Evolutionary conservation across 2,888 invertebrate genomes (phyloP), one percentile per base, ranked within the genome.

Genomic region (Meghimatium bilineatum): DNA sequence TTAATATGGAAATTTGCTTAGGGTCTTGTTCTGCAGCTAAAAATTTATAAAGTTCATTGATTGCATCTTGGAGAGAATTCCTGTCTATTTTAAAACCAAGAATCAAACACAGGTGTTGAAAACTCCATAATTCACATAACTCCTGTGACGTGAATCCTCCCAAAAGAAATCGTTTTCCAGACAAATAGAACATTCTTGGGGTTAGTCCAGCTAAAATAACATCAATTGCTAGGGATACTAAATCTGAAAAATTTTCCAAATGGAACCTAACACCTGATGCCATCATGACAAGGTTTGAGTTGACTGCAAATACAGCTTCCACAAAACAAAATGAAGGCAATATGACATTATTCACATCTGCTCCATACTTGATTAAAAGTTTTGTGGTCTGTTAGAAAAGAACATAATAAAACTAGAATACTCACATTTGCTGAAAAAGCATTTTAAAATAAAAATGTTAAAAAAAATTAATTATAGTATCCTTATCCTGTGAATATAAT

Each of bases 271-370:
- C 63, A 38, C 84, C 84, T 0, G 80, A 80, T 44, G 76, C 76
- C 75, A 84, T 76, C 84, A 84, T 84, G 38, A 84, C 84, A n/a
- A 84, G 66, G 34, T 74, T 80, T 32, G 84, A 76, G 71, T 84
- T 80, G 29, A 84, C 56, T 17, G 84, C 69, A 75, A 84, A 84
- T 23, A 84, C 74, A 29, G 84, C 80, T 52, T 84, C 84, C n/a
- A 84, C 76, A 56, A 84, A 84, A 32, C 80, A 84, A 69, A 84
- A 84, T 12, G 76, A 76, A 32, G 84, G 75, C 36, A 84, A 67
- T 34, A 80, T 76, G 36, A 80, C 80, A 44, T 80, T 84, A 60
- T 84, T 84, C 29, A 84, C 80, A 69, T 84, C 80, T 20, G 80
- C 84, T 34, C 84, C 84, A 66, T 75, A 34, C 20, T 34, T 29